Evolutionary conservation across 1,140 invertebrate genomes (phyloP).

Genomic region (Heliconius hermathena): DNA sequence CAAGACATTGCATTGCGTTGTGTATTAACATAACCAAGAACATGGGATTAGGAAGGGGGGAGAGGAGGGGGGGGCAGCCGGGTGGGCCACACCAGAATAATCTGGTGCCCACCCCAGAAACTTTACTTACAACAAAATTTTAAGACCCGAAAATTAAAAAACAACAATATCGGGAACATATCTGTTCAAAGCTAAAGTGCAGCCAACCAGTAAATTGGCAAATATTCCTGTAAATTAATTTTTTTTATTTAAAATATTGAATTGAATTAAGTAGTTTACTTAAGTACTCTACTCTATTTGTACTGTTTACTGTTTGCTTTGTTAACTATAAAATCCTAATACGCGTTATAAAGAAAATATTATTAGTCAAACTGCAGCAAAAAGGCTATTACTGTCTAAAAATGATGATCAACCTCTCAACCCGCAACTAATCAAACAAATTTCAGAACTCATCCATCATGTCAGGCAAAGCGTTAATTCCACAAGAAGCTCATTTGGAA

Average conservation of each 20-base stretch:
- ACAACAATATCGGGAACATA: too few relatives aligned
- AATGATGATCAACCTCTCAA: slow-evolving; percentile 55
- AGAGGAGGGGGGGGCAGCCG: too few relatives aligned
- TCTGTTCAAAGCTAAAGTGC: too few relatives aligned
- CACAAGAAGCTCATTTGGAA: slow-evolving; percentile 66
- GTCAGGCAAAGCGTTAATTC: slow-evolving; percentile 63
- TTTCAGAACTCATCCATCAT: slow-evolving; percentile 74
- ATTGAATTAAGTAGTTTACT: not conserved
- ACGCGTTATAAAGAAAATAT: not conserved
- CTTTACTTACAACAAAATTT: too few relatives aligned
- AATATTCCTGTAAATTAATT: too few relatives aligned
- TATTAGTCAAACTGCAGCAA: slow-evolving; percentile 38
- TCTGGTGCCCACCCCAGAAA: too few relatives aligned
- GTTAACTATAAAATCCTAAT: not conserved
- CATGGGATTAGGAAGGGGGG: too few relatives aligned
- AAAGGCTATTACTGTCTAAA: slow-evolving; percentile 57
- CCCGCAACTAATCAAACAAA: slow-evolving; percentile 74
- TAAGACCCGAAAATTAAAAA: too few relatives aligned
- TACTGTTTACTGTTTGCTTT: not conserved
- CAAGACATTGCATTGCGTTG: too few relatives aligned
- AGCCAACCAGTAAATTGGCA: too few relatives aligned
- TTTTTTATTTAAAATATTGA: not conserved
- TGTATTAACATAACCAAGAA: too few relatives aligned
- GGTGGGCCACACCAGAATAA: too few relatives aligned
- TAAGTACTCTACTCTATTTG: not conserved